Evolutionary conservation across 2,888 invertebrate genomes (phyloP).

Genomic region (Calameuta pallipes): DNA sequence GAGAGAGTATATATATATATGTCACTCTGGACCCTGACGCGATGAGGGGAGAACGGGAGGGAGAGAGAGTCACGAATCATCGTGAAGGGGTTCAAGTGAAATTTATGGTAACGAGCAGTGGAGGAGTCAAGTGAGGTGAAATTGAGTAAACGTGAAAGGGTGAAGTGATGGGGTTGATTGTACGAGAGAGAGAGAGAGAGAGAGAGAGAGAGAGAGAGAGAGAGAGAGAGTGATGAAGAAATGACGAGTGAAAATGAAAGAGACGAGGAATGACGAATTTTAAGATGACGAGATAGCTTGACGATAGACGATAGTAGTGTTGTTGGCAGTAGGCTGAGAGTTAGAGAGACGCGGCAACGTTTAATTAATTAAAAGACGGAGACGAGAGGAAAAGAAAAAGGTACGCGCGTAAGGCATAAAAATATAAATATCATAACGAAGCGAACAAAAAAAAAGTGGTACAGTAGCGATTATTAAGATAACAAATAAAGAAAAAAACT

Average conservation of each 20-base stretch:
- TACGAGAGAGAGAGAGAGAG: constrained; percentile 10
- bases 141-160: constrained; percentile 17
- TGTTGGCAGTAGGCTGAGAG: constrained; percentile 62
- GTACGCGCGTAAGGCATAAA: constrained; percentile 15
- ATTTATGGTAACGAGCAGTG: not conserved
- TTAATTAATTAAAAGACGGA: constrained; percentile 54
- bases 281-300: not conserved
- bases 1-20: not conserved
- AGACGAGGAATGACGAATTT: constrained; percentile 37
- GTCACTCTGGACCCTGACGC: not conserved
- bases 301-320: constrained; percentile 21
- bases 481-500: constrained; percentile 33
- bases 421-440: constrained; percentile 50
- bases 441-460: constrained; percentile 47
- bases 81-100: not conserved
- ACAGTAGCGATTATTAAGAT: constrained; percentile 46
- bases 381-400: constrained; percentile 32
- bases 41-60: not conserved
- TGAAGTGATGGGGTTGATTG: constrained; percentile 13
- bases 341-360: constrained; percentile 56
- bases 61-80: not conserved
- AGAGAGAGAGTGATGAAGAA: not conserved
- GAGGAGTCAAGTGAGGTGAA: constrained; percentile 26
- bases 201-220: constrained; percentile 10
- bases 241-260: constrained; percentile 19